Base-by-base conservation (phyloP, 1,140 invertebrate genomes). In the Bombus superbus region DNA sequence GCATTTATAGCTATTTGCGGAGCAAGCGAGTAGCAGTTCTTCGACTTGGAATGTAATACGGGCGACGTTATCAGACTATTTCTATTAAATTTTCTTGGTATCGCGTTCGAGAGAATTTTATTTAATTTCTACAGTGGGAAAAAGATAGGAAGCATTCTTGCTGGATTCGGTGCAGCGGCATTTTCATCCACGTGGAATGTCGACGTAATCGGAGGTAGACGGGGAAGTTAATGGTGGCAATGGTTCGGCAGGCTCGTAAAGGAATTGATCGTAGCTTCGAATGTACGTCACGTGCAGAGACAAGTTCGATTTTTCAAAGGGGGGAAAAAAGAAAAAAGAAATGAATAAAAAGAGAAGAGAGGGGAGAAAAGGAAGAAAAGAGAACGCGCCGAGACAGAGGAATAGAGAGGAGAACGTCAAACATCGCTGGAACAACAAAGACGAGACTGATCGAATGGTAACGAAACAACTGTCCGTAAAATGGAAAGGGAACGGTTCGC, bases 221-320 rank as follows among this genome's bases (percentile, higher is more conserved):
- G 69, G 85, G 89, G 74, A 69, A 90, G 86, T 88, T 90, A 90
- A 90, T 88, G 89, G 89, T 74, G 77, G n/a, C 75, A 87, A 80
- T 76, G 83, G 79, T 81, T 74, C 47, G 71, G 62, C 47, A 76
- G 81, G 79, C 66, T 90, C 79, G 89, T 91, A 91, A 90, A 90
- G 71, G 89, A 90, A 91, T 91, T 91, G 90, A 91, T 90, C 73
- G 89, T 82, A 79, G 86, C 83, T 79, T 84, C 86, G 84, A 90
- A 91, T 88, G 89, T 88, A 86, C 89, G 89, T 90, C 89, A 86
- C 89, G 89, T 90, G 84, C 89, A 82, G 77, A n/a, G 68, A n/a
- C 83, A 72, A 62, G 83, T 85, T 90, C 89, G 84, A 90, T 90
- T 90, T 91, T 90, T 78, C 62, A 66, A 81, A 62, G 62, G 68